Evolutionary conservation across 2,113 vertebrate genomes (phyloP), one percentile per base, ranked within the genome.

Genomic region (Hymenochirus boettgeri): DNA sequence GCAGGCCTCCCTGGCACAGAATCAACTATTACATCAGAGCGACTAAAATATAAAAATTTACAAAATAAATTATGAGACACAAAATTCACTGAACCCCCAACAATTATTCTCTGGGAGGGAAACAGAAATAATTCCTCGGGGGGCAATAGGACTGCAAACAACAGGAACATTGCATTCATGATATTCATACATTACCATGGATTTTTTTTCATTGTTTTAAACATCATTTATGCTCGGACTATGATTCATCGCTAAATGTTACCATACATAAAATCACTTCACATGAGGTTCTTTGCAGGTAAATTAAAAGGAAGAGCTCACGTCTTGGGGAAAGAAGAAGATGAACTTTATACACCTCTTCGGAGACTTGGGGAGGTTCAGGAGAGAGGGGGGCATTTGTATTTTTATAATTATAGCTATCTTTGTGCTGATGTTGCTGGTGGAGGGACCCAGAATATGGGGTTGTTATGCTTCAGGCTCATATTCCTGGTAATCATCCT

Each of bases 401-500:
- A 89, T 86, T 50, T 45, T 65, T 48, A 56, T 69, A 10, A 60
- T 70, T 65, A 65, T 70, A 65, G 57, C 65, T 62, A 65, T 88
- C 27, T 80, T 84, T 99, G 96, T 98, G 93, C 96, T 96, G 86
- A 82, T 86, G 95, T 91, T 97, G 92, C 89, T 88, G 84, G 86
- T 79, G 88, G 77, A 77, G 25, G 80, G 85, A 77, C 72, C 84
- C 63, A 71, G 79, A 57, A 42, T 74, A 66, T 82, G 63, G 76
- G 75, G 57, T 79, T 82, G 87, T 93, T 96, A 99, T 15, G 96
- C 95, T 81, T 99, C 96, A 71, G 94, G 95, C 77, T 97, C 93
- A 42, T 98, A 99, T 76, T 99, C 95, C 86, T 97, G 95, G 86
- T 90, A 96, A 70, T 92, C 89, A 78, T 91, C 92, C 93, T 96